phyloP scores from a whole-genome alignment of 64 coral and sea anemone genomes.

The Orbicella faveolata region DNA sequence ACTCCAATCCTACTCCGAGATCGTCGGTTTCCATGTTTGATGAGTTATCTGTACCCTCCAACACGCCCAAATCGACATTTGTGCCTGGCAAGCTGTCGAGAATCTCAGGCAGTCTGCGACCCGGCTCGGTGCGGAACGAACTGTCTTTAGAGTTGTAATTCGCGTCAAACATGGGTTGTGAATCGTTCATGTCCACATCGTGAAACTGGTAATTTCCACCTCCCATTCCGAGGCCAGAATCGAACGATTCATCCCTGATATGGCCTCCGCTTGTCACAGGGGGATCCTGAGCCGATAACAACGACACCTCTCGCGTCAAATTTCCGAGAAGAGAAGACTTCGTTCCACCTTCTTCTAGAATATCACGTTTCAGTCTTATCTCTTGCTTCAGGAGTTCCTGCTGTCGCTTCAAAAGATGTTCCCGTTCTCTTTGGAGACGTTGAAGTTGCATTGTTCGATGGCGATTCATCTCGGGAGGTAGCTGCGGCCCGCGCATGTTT shows the following conservation, averaged over 20 bases:
- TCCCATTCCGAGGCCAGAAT: constrained; percentile 92
- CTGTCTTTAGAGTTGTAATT: constrained; percentile 94
- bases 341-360: constrained; percentile 74
- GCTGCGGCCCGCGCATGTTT: background rate
- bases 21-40: constrained; percentile 96
- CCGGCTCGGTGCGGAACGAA: constrained; percentile 50
- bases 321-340: constrained; percentile 80
- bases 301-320: constrained; percentile 73
- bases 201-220: constrained; percentile 47
- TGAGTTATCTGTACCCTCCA: constrained; percentile 81
- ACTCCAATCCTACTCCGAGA: constrained; percentile 89
- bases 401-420: constrained; percentile 81
- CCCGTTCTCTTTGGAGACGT: constrained; percentile 82
- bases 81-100: constrained; percentile 92
- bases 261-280: constrained; percentile 66
- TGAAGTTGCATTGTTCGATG: constrained; percentile 79
- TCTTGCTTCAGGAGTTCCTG: constrained; percentile 90
- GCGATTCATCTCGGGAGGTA: constrained; percentile 21
- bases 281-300: constrained; percentile 31
- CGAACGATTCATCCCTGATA: constrained; percentile 87
- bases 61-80: constrained; percentile 91
- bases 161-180: constrained; percentile 66
- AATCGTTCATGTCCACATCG: constrained; percentile 79
- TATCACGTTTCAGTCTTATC: constrained; percentile 88
- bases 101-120: constrained; percentile 84